Evolutionary conservation across 2,888 invertebrate genomes (phyloP).

Genomic region (Mimas tiliae): DNA sequence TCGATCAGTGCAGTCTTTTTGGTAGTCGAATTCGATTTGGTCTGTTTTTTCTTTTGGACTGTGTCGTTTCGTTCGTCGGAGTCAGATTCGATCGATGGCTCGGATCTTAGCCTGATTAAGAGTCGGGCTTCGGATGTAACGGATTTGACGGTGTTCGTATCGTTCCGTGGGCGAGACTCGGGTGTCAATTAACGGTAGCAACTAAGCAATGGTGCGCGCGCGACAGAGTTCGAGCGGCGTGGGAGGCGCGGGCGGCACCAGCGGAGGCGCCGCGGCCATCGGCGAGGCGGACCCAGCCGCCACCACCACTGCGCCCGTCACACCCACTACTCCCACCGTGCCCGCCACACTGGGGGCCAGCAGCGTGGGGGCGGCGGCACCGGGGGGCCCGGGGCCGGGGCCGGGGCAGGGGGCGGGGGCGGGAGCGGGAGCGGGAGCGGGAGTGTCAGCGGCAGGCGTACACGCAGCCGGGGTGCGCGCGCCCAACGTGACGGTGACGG

Average conservation of each 20-base stretch:
- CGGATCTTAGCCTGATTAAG: neutral
- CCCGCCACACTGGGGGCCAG: conserved; percentile 33
- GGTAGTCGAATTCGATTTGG: conserved; percentile 30
- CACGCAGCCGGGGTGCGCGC: conserved; percentile 80
- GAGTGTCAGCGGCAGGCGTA: conserved; percentile 42
- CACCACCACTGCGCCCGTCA: conserved; percentile 35
- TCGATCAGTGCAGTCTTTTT: conserved; percentile 31
- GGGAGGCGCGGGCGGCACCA: conserved; percentile 40
- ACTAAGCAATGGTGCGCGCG: conserved; percentile 65
- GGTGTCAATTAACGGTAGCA: conserved; percentile 34
- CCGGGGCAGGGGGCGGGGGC: too few species aligned
- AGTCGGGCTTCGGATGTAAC: neutral
- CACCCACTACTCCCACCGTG: conserved; percentile 34
- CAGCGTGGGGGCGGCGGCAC: conserved; percentile 32
- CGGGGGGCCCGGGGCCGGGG: conserved; percentile 43
- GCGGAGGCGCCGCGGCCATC: conserved; percentile 28
- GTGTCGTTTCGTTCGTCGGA: neutral
- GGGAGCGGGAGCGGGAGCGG: conserved; percentile 32
- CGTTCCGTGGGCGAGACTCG: neutral
- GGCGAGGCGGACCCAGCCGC: conserved; percentile 36
- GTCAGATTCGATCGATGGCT: conserved; percentile 1
- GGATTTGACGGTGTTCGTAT: too few species aligned
- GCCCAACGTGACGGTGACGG: conserved; percentile 88
- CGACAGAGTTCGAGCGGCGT: conserved; percentile 67
- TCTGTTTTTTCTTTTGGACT: neutral